These are phyloP conservation scores for Megathymus violae DNA, from an alignment of 1,140 invertebrate genomes.

Conservation along the genomic window DNA sequence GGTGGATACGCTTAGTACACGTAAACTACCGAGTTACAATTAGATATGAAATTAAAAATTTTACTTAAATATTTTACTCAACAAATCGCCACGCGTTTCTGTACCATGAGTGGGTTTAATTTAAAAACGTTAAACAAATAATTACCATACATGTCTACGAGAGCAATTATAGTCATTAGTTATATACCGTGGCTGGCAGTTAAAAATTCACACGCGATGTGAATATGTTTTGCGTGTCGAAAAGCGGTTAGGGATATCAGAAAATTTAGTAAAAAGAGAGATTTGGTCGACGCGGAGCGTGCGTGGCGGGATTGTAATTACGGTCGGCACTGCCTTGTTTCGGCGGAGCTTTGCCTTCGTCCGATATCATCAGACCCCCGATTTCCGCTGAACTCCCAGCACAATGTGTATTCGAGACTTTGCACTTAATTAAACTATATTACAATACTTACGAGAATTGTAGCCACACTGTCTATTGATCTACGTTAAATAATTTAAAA, in stretches of 20 bases:
- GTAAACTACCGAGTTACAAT: neutral
- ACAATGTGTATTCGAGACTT: conserved; percentile 55
- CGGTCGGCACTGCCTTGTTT: conserved; percentile 55
- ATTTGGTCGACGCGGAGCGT: conserved; percentile 53
- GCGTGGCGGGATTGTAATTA: conserved; percentile 71
- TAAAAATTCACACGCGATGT: conserved; percentile 72
- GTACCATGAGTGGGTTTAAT: conserved; percentile 37
- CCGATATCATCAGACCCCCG: conserved; percentile 56
- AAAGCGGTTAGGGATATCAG: conserved; percentile 67
- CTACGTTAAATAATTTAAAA: too few species aligned
- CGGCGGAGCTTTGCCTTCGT: conserved; percentile 52
- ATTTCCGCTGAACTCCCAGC: conserved; percentile 43
- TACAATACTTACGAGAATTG: too few species aligned
- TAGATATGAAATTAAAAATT: too few species aligned
- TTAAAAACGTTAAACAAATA: conserved; percentile 48
- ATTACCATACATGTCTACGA: conserved; percentile 50
- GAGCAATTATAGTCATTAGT: conserved; percentile 58
- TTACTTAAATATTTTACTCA: conserved; percentile 2
- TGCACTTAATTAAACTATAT: conserved; percentile 67
- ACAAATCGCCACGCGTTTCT: conserved; percentile 9
- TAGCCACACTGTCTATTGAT: too few species aligned
- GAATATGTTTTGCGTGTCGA: conserved; percentile 72
- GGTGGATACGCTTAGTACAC: too few species aligned
- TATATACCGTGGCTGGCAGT: conserved; percentile 61
- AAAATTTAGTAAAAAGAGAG: conserved; percentile 71